Evolutionary conservation across 2,888 invertebrate species (phyloP).

Genomic region (Hoplodrina blanda): DNA sequence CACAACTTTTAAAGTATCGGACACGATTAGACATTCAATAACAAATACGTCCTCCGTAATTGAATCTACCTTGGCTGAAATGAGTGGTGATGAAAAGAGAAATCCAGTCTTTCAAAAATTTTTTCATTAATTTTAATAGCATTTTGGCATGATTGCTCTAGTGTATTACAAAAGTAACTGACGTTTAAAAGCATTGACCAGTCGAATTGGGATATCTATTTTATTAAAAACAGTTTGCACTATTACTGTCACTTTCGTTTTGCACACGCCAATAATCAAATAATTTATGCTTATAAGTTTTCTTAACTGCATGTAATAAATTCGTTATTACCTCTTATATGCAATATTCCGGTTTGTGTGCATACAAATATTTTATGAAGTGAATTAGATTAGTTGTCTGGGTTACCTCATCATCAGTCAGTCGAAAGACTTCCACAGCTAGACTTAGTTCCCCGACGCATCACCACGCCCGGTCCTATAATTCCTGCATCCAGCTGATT

Average conservation of each 20-base stretch:
- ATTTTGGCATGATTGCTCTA: constrained; percentile 59
- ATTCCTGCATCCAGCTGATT: not conserved
- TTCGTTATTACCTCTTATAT: constrained; percentile 31
- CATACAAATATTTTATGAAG: constrained; percentile 10
- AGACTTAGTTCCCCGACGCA: not conserved
- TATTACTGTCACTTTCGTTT: constrained; percentile 48
- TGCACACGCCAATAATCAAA: constrained; percentile 33
- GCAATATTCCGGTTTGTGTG: constrained; percentile 20
- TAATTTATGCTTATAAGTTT: constrained; percentile 36
- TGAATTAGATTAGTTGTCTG: not conserved
- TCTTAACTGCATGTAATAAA: constrained; percentile 24
- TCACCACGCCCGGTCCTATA: too few relatives aligned
- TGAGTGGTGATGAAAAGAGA: constrained; percentile 47
- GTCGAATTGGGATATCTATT: constrained; percentile 37
- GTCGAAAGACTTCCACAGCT: not conserved
- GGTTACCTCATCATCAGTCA: constrained; percentile 10
- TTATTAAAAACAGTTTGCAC: constrained; percentile 27
- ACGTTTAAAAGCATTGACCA: constrained; percentile 29
- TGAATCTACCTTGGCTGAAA: constrained; percentile 26
- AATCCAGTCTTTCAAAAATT: constrained; percentile 52
- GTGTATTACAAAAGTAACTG: constrained; percentile 35
- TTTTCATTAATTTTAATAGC: constrained; percentile 55
- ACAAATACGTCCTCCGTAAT: constrained; percentile 31
- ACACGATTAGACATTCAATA: constrained; percentile 26
- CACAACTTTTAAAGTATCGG: constrained; percentile 26